A percentile compares a stretch with the other conserved stretches of the same genome.
These are phyloP conservation scores for Malachius bipustulatus DNA, from an alignment of 2,888 invertebrate genomes.

Conservation along the genomic window DNA sequence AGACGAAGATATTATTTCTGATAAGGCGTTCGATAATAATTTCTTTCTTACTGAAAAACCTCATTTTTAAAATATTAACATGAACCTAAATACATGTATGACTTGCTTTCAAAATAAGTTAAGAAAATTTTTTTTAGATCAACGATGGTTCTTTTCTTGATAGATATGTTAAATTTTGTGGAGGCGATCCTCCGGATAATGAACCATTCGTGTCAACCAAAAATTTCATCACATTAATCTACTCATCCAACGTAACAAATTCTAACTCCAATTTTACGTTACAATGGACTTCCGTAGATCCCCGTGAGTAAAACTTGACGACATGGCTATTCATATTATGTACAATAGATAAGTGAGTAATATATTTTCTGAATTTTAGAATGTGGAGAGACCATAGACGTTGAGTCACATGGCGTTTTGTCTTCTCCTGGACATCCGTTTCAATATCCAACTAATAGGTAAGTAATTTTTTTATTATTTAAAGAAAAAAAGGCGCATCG, in stretches of 20 bases:
- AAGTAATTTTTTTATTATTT: conserved; percentile 8
- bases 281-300: conserved; percentile 60
- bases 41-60: too few species aligned
- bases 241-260: conserved; percentile 58
- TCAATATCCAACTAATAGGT: conserved; percentile 64
- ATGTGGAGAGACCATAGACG: conserved; percentile 56
- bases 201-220: conserved; percentile 67
- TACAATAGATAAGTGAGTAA: neutral
- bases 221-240: conserved; percentile 68
- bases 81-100: too few species aligned
- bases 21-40: too few species aligned
- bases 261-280: conserved; percentile 61
- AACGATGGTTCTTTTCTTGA: too few species aligned
- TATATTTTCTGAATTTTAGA: conserved; percentile 23
- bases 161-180: conserved; percentile 74
- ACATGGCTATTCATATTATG: neutral
- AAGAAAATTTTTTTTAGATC: too few species aligned
- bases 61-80: too few species aligned
- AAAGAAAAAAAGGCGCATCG: too few species aligned
- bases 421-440: conserved; percentile 83
- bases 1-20: too few species aligned
- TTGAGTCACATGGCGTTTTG: conserved; percentile 57
- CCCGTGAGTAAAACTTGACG: conserved; percentile 34
- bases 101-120: too few species aligned
- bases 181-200: conserved; percentile 51